Evolutionary conservation across 2,797 vertebrate species (phyloP).

Genomic region (Anniella stebbinsi): DNA sequence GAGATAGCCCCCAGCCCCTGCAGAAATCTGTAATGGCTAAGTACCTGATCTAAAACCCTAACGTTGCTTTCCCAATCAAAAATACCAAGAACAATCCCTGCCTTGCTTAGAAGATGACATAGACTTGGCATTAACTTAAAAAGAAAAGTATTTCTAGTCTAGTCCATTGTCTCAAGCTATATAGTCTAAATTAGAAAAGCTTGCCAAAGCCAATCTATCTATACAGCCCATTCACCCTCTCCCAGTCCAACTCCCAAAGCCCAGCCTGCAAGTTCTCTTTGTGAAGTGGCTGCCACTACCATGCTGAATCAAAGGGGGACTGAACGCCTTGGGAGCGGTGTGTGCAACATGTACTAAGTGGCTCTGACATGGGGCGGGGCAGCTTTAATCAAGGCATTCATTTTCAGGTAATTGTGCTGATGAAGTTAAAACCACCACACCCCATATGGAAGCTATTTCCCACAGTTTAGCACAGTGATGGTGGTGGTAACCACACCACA

Average conservation of each 20-base stretch:
- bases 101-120: not conserved
- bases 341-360: not conserved
- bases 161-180: not conserved
- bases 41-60: not conserved
- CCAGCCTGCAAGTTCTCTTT: not conserved
- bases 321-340: not conserved
- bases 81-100: not conserved
- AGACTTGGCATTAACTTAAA: not conserved
- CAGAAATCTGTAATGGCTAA: not conserved
- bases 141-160: not conserved
- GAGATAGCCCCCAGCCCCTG: too few relatives aligned
- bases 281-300: not conserved
- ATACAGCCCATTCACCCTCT: not conserved
- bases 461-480: not conserved
- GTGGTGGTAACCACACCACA: not conserved
- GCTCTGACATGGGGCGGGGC: not conserved
- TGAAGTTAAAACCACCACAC: slow-evolving; percentile 16
- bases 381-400: slow-evolving; percentile 7
- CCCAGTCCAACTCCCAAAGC: not conserved
- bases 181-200: not conserved
- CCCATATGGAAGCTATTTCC: not conserved
- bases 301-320: not conserved
- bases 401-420: slow-evolving; percentile 20
- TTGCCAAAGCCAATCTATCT: not conserved
- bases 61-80: not conserved